Evolutionary conservation across 2,113 vertebrate species (phyloP), one percentile per base, ranked within the genome.

Genomic region (Prunella fulvescens): DNA sequence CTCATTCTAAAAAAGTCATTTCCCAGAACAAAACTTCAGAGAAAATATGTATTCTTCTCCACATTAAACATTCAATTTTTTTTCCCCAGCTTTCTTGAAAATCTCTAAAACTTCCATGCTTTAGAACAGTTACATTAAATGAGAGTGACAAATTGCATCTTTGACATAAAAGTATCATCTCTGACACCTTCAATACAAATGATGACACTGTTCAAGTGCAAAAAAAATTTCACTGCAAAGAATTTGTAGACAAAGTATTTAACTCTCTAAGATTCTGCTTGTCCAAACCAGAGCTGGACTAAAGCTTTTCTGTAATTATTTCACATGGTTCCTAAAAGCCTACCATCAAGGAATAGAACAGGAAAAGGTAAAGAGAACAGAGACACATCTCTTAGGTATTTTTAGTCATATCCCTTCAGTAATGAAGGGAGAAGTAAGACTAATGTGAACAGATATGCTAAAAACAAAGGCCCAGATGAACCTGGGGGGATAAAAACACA

Each of bases 381-480:
- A 64, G 14, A 86, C 31, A 73, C 64, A 81, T 57, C 57, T 53
- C 70, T 77, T 74, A 89, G 35, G 70, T 77, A 91, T 82, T 87
- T 64, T 91, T 58, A 91, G 47, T 89, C 77, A 78, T 26, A 79
- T 40, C 48, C 78, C 78, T 57, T 81, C 66, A 74, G 66, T 72
- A 89, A 67, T 2, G 3, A 73, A 54, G 19, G 24, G 22, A 94
- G 24, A 57, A 89, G 25, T 47, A 71, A 48, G 31, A 76, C 44
- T 29, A 57, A n/a, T 1, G 0, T 65, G 53, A 86, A 71, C 0
- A 79, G 18, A 61, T 19, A 47, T 0, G 1, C 66, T 78, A 61
- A 85, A 91, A 95, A 60, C 40, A 82, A 88, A 93, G 57, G 40
- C 25, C 31, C 47, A 72, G 54, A 57, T 82, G 28, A 78, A 86